These are phyloP conservation scores for Limnothrissa miodon DNA, from an alignment of 2,113 vertebrate genomes.

Conservation along the genomic window DNA sequence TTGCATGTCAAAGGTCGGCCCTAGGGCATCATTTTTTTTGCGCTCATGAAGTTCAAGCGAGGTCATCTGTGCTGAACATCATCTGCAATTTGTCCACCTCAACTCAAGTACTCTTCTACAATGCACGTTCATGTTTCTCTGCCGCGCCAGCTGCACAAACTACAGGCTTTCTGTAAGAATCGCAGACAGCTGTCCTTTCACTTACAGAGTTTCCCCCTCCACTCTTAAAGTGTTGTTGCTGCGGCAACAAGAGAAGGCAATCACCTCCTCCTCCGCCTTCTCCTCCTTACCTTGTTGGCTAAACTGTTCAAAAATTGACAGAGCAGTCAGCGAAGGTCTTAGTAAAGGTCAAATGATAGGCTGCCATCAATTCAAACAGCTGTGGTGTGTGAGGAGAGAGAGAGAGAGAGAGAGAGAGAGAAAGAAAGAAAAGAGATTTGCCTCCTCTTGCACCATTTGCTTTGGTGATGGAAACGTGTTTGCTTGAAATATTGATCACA, in stretches of 20 bases:
- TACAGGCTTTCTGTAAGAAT: background rate
- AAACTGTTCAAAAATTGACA: background rate
- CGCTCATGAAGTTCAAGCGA: background rate
- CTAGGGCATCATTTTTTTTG: background rate
- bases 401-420: background rate
- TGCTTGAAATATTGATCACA: background rate
- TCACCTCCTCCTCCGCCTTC: background rate
- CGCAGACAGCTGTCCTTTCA: background rate
- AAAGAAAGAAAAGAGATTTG: background rate
- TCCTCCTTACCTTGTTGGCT: slow-evolving; percentile 1
- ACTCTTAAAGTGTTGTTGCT: background rate
- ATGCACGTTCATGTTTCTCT: background rate
- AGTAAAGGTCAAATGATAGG: slow-evolving; percentile 2
- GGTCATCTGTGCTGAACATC: background rate
- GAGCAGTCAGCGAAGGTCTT: slow-evolving; percentile 1
- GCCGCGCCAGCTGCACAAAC: background rate
- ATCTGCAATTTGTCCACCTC: background rate
- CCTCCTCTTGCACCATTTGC: background rate
- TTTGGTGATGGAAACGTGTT: background rate
- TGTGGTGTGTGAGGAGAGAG: background rate
- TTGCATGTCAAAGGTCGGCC: background rate
- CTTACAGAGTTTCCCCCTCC: background rate
- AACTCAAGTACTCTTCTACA: background rate
- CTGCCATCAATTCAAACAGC: background rate
- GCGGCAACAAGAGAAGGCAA: slow-evolving; percentile 12